phyloP scores from a whole-genome alignment of 2,113 vertebrate species.

The Odocoileus virginianus region DNA sequence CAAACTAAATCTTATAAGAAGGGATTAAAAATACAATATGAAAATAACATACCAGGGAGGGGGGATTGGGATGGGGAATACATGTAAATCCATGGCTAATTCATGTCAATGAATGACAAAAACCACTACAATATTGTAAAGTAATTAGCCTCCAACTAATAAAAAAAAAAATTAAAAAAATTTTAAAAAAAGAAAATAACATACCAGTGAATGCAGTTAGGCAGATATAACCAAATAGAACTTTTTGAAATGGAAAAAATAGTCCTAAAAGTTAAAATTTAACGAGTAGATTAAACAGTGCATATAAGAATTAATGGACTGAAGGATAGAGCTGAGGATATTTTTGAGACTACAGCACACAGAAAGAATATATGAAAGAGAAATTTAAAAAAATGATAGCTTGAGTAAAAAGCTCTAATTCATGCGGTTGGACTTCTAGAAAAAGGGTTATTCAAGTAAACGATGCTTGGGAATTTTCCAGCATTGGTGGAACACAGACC shows the following conservation, averaged over 20 bases:
- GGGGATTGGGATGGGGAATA: no score
- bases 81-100: no score
- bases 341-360: background rate
- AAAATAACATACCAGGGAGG: background rate
- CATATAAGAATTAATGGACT: background rate
- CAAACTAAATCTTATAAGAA: background rate
- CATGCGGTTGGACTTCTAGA: background rate
- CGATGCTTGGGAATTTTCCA: background rate
- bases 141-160: no score
- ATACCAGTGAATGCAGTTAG: background rate
- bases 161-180: no score
- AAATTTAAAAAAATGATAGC: background rate
- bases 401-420: background rate
- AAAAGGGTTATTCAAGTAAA: background rate
- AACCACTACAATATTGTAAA: no score
- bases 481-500: background rate
- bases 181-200: no score
- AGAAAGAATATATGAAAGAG: background rate
- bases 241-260: background rate
- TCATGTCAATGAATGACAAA: no score
- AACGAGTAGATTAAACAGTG: background rate
- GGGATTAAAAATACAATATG: background rate
- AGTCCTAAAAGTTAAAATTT: constrained; percentile 3
- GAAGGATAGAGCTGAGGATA: background rate
- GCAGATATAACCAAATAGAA: background rate